Base-by-base conservation (phyloP, 2,113 vertebrate genomes). In the Coryphaenoides rupestris region DNA sequence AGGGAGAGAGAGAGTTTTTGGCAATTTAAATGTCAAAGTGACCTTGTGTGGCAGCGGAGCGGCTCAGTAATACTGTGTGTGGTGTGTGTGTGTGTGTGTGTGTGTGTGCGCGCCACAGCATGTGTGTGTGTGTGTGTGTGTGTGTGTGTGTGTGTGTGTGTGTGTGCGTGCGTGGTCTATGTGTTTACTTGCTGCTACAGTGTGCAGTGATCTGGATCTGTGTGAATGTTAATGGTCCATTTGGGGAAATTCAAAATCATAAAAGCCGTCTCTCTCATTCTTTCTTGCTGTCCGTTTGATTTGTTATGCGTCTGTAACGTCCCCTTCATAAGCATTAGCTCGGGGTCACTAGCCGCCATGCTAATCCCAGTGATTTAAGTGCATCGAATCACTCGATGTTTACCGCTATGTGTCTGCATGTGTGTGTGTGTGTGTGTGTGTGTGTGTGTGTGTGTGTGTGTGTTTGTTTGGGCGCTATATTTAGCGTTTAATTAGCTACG, bases 71-170 rank as follows among this genome's bases (percentile, higher is more conserved):
- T 50, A 50, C 49, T 63, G 4, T 55, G 16, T 66, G 63, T 53
- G 46, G 62, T 28, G 59, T 65, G 14, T 6, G 6, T 9, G n/a
- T 40, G 50, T 58, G n/a, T 66, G 17, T 54, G 66, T 62, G 22
- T 24, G 60, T 50, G 21, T 52, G 17, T 63, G 58, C 45, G 33
- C 60, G 46, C n/a, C n/a, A n/a, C n/a, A n/a, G n/a, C 28, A 33
- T 33, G 33, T 53, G 55, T 21, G 26, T 9, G 4, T 40, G 6
- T 40, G 5, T 9, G 33, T 40, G 5, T 12, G 33, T 40, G 33
- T 9, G 9, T 40, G 33, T 40, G 33, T 12, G 9, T 10, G 5
- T 40, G 33, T 40, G 33, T 40, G 33, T 40, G 6, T 66, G 65
- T 54, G 63, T 24, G 21, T 24, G 52, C 26, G 17, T 1, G 10